Percentiles rank a stretch among this genome's conserved stretches.
Conservation (phyloP, 2,797 vertebrate species). For the Sternarchorhynchus goeldii region DNA sequence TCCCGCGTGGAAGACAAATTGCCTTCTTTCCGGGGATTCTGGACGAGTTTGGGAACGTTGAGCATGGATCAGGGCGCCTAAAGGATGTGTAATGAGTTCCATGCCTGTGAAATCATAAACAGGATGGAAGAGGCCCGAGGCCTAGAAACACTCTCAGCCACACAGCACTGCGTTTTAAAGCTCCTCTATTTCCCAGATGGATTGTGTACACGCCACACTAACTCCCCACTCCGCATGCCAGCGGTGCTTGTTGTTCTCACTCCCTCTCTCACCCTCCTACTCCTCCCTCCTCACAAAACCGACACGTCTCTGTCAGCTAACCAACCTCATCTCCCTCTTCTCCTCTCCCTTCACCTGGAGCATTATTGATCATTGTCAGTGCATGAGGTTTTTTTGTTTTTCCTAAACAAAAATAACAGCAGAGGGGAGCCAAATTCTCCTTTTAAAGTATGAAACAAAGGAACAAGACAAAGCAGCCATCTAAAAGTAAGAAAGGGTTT, state of each 20-base stretch:
- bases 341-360: constrained; percentile 22
- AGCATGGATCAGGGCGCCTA: constrained; percentile 59
- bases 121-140: constrained; percentile 61
- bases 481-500: constrained; percentile 6
- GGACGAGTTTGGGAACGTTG: constrained; percentile 54
- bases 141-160: constrained; percentile 58
- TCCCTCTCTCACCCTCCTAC: not conserved
- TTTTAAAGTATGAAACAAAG: not conserved
- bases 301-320: constrained; percentile 35
- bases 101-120: constrained; percentile 71
- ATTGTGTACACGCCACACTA: constrained; percentile 56
- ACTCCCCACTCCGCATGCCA: constrained; percentile 48
- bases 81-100: constrained; percentile 69
- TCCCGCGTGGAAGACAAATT: constrained; percentile 58
- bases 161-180: constrained; percentile 59
- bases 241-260: constrained; percentile 41
- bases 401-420: constrained; percentile 2
- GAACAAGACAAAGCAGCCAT: not conserved
- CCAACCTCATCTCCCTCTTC: constrained; percentile 22
- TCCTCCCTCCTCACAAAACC: constrained; percentile 27
- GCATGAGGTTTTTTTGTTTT: not conserved
- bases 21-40: constrained; percentile 60
- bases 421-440: not conserved
- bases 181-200: constrained; percentile 54
- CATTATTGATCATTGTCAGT: constrained; percentile 34